Evolutionary conservation across 2,797 vertebrate species (phyloP).

Genomic region (Melanotaenia boesemani): DNA sequence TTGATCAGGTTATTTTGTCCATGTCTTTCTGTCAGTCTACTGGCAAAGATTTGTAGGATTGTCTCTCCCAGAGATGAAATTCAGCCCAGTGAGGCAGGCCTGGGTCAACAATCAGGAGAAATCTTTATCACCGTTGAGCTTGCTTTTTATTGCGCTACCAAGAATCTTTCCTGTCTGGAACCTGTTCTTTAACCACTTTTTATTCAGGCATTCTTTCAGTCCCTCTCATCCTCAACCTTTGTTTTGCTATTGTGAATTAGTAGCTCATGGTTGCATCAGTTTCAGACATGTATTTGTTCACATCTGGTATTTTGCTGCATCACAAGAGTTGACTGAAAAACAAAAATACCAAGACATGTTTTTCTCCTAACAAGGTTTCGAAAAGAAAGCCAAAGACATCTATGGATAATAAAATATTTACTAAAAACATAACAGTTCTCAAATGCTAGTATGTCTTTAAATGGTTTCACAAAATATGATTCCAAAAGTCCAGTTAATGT

Average conservation of each 20-base stretch:
- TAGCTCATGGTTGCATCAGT: slow-evolving; percentile 5
- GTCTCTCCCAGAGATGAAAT: slow-evolving; percentile 68
- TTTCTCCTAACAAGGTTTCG: neutral
- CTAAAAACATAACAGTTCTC: neutral
- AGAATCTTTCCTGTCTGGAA: neutral
- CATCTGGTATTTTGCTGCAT: slow-evolving; percentile 17
- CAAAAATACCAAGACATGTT: neutral
- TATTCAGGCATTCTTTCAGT: neutral
- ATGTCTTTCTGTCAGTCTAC: slow-evolving; percentile 56
- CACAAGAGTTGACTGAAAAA: slow-evolving; percentile 17
- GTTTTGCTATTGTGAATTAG: neutral
- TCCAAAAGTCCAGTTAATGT: slow-evolving; percentile 18
- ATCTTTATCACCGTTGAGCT: slow-evolving; percentile 10
- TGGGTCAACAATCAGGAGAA: slow-evolving; percentile 51
- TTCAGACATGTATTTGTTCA: slow-evolving; percentile 12
- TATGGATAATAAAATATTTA: neutral
- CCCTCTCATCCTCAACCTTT: neutral
- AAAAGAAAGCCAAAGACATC: neutral
- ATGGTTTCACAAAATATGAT: slow-evolving; percentile 3
- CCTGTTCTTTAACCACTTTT: neutral
- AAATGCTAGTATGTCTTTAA: neutral
- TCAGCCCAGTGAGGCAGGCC: slow-evolving; percentile 51
- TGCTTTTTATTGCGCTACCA: slow-evolving; percentile 16
- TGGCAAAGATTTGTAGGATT: slow-evolving; percentile 67
- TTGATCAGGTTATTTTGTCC: slow-evolving; percentile 61